Base-by-base conservation (phyloP, 2,797 vertebrate species). In the Distichodus sexfasciatus region DNA sequence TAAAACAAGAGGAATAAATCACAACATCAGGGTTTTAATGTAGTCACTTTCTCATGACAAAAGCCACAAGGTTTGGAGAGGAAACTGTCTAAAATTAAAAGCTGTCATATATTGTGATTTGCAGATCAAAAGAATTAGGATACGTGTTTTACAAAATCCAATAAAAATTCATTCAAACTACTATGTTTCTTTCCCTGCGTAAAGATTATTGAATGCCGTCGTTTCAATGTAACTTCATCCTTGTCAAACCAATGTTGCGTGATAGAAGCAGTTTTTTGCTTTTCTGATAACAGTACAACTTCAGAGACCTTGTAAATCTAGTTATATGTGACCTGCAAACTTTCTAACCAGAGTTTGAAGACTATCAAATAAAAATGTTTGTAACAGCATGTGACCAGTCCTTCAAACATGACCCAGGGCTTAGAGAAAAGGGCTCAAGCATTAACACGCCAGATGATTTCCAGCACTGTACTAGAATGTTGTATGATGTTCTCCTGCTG, bases 1-100 rank as follows among this genome's bases (percentile, higher is more conserved):
- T 87, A 86, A 78, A 54, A 81, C 88, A 89, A 76, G 86, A 84
- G 80, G 10, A 11, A 41, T 10, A 2, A 23, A 19, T 36, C n/a
- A 33, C 43, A 84, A 81, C 71, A 75, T 60, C 47, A 55, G 26
- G 59, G 40, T 12, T 33, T 43, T 31, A 47, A 41, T 41, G 24
- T 59, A 61, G 66, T 46, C 61, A 58, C 23, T 64, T 73, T 60
- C 48, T 33, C 7, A 54, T 28, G 43, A n/a, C n/a, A 55, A 28
- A 44, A 44, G 10, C 40, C 35, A 36, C 33, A 36, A 53, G 33
- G 21, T 46, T 36, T 26, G 46, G 11, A 4, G 21, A 11, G 23
- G 35, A 33, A 40, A 40, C 40, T 46, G 36, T 12, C 21, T 21
- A 21, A 14, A 23, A 44, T 11, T 41, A 55, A n/a, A 4, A 2